phyloP scores from a whole-genome alignment of 2,113 vertebrate species.

The Callaeas wilsoni region DNA sequence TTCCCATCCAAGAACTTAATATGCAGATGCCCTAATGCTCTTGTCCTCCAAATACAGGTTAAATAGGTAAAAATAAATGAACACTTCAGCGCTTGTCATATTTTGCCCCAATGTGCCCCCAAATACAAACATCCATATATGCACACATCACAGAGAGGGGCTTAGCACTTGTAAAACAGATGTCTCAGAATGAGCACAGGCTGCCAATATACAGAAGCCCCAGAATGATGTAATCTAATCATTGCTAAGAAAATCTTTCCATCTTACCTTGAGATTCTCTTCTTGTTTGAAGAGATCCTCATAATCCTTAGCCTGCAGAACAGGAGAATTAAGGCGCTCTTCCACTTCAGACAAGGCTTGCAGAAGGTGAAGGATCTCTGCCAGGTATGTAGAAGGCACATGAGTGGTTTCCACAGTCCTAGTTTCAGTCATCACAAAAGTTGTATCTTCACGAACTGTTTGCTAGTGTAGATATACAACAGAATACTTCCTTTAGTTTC shows the following conservation, averaged over 20 bases:
- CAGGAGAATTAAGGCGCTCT: constrained; percentile 85
- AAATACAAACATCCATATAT: not conserved
- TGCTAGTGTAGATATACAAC: constrained; percentile 79
- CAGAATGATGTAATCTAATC: rapidly evolving
- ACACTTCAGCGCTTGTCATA: not conserved
- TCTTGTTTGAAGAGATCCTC: constrained; percentile 90
- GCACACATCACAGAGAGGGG: not conserved
- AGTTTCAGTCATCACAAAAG: constrained; percentile 69
- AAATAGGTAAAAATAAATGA: not conserved
- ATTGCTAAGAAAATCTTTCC: not conserved
- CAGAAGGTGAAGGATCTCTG: constrained; percentile 82
- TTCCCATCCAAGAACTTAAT: not conserved
- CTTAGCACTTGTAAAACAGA: not conserved
- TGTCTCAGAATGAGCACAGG: not conserved
- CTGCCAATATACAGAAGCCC: not conserved
- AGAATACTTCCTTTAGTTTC: constrained; percentile 69
- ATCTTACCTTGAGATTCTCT: constrained; percentile 88
- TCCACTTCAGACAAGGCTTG: constrained; percentile 86
- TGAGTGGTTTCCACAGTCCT: constrained; percentile 78
- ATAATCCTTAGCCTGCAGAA: constrained; percentile 82
- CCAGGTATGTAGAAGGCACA: constrained; percentile 82
- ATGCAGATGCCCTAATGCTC: not conserved
- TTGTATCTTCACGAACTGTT: constrained; percentile 74
- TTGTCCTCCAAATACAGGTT: not conserved
- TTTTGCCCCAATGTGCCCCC: not conserved